A percentile compares a stretch with the other conserved stretches of the same genome.
Evolutionary conservation across 2,797 vertebrate genomes (phyloP).

Genomic region (Spheniscus humboldti): DNA sequence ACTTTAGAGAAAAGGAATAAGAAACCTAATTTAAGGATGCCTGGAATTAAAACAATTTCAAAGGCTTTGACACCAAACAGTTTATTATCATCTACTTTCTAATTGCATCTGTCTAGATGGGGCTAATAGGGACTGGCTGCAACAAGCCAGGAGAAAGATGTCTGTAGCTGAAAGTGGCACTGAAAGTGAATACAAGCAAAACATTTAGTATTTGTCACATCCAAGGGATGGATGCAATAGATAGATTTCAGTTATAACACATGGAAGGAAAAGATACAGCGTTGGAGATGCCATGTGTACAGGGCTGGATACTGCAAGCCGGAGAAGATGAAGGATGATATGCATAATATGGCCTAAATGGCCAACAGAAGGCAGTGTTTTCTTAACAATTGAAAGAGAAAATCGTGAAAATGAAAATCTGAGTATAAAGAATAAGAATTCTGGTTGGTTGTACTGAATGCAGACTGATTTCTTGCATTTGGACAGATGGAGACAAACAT

Average conservation of each 20-base stretch:
- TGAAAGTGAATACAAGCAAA: neutral
- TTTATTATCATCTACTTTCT: slow-evolving; percentile 26
- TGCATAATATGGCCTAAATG: neutral
- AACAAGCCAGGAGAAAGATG: neutral
- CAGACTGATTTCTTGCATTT: neutral
- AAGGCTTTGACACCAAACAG: slow-evolving; percentile 27
- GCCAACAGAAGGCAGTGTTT: neutral
- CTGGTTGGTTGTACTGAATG: neutral
- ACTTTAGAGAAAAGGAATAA: neutral
- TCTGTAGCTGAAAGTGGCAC: neutral
- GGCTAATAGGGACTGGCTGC: neutral
- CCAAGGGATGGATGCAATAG: neutral
- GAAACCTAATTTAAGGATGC: neutral
- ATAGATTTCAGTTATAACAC: neutral
- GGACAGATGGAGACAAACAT: neutral
- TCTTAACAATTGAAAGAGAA: neutral
- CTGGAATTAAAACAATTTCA: slow-evolving; percentile 8
- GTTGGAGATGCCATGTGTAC: rapidly evolving
- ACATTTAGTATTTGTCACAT: neutral
- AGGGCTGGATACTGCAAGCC: neutral
- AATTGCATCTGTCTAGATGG: neutral
- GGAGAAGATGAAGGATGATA: neutral
- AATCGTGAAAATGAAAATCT: neutral
- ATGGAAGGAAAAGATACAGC: neutral
- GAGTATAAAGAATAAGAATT: neutral